Evolutionary conservation across 2,113 vertebrate species (phyloP).

Genomic region (Genyomyrus donnyi): DNA sequence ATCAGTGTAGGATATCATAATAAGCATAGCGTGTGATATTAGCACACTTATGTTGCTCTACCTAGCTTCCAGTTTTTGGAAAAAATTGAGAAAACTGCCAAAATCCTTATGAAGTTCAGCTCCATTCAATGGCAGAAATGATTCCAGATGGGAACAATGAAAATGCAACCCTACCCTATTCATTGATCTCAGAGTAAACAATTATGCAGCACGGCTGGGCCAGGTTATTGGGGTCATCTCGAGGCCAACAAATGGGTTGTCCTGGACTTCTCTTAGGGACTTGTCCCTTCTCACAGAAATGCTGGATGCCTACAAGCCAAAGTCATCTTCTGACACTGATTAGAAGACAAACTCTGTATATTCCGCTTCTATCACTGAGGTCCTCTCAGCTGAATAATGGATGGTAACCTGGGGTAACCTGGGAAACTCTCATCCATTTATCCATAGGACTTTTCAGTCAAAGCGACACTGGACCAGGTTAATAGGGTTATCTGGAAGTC

Average conservation of each 20-base stretch:
- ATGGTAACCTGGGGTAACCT: not conserved
- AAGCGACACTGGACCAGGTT: not conserved
- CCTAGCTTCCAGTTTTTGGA: not conserved
- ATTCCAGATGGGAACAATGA: not conserved
- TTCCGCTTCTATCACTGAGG: not conserved
- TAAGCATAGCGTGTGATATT: not conserved
- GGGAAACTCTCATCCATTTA: not conserved
- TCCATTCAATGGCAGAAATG: not conserved
- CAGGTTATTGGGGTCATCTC: not conserved
- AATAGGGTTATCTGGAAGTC: not conserved
- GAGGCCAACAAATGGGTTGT: not conserved
- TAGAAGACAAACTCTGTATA: not conserved
- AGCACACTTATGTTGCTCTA: not conserved
- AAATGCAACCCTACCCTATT: not conserved
- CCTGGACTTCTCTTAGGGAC: not conserved
- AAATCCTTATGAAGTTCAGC: not conserved
- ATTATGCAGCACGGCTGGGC: not conserved
- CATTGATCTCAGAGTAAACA: not conserved
- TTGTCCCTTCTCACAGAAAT: not conserved
- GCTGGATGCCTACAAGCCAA: not conserved
- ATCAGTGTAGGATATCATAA: not conserved
- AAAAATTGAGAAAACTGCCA: not conserved
- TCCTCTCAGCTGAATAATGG: not conserved
- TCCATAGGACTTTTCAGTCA: not conserved
- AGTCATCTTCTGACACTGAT: not conserved